Conservation (phyloP, 2,888 invertebrate genomes). For the Oscheius sp. region DNA sequence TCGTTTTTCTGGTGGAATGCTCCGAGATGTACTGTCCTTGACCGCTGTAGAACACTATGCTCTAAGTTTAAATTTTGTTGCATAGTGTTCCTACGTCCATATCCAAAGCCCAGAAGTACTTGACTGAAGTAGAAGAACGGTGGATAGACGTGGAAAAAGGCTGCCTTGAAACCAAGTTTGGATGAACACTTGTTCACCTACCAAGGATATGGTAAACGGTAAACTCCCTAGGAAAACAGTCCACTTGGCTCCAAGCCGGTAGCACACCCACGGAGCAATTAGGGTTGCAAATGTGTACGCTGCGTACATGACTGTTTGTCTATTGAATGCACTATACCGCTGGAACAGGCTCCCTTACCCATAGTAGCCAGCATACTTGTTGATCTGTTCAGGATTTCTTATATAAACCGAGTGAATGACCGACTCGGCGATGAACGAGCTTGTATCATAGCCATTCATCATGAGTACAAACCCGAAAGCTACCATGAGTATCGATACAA, state of each 20-base stretch:
- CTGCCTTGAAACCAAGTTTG: neutral
- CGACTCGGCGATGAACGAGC: constrained; percentile 28
- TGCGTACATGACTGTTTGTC: constrained; percentile 35
- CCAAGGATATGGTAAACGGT: constrained; percentile 24
- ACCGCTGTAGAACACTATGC: constrained; percentile 33
- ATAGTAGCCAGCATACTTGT: constrained; percentile 28
- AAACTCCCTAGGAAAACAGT: constrained; percentile 24
- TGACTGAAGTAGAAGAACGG: constrained; percentile 21
- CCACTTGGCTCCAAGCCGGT: constrained; percentile 26
- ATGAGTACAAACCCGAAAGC: constrained; percentile 17
- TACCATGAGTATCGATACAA: constrained; percentile 1
- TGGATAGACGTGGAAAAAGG: constrained; percentile 6
- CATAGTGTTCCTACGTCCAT: constrained; percentile 23
- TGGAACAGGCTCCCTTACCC: constrained; percentile 1
- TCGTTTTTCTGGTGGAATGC: constrained; percentile 33
- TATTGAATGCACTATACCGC: neutral
- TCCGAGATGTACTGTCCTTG: constrained; percentile 35
- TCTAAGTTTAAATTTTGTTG: neutral
- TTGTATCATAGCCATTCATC: constrained; percentile 27
- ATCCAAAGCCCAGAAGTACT: constrained; percentile 33
- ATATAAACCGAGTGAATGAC: constrained; percentile 25
- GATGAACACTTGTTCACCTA: neutral
- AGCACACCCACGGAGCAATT: constrained; percentile 34
- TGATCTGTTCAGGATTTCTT: constrained; percentile 9
- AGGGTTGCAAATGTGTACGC: constrained; percentile 23